Conservation (phyloP, 2,113 vertebrate species). For the Ptilonorhynchus violaceus region DNA sequence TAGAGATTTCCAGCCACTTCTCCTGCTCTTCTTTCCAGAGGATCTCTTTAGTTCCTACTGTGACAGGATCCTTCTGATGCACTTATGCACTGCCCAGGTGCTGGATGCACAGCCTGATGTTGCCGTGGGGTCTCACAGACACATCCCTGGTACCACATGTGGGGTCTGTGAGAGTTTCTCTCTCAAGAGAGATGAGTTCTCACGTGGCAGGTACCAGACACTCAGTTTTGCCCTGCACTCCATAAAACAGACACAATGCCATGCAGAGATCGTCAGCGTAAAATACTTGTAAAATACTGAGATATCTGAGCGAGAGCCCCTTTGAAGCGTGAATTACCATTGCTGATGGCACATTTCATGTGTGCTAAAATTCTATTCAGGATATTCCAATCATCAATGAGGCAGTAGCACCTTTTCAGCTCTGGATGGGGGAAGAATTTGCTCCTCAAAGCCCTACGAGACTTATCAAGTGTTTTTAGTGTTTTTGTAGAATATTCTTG, state of each 20-base stretch:
- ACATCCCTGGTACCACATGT: fast-evolving
- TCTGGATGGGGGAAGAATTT: background rate
- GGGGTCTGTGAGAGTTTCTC: background rate
- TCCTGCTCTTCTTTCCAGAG: background rate
- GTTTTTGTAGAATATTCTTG: background rate
- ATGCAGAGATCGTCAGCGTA: background rate
- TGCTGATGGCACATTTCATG: background rate
- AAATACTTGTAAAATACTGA: background rate
- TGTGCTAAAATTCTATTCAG: background rate
- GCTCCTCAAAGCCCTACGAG: background rate
- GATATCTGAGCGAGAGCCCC: background rate
- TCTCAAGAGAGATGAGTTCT: background rate
- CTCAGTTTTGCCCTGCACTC: background rate
- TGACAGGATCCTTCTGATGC: background rate
- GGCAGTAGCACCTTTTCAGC: background rate
- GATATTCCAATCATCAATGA: background rate
- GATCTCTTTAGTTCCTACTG: background rate
- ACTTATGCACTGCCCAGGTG: background rate
- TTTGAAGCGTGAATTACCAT: background rate
- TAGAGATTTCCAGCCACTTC: background rate
- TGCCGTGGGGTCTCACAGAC: fast-evolving
- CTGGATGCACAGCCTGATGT: background rate
- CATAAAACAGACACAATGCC: background rate
- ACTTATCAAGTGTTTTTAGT: background rate
- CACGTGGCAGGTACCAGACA: background rate